phyloP scores from a whole-genome alignment of 1,140 invertebrate species.

The Hypsibius dujardini region DNA sequence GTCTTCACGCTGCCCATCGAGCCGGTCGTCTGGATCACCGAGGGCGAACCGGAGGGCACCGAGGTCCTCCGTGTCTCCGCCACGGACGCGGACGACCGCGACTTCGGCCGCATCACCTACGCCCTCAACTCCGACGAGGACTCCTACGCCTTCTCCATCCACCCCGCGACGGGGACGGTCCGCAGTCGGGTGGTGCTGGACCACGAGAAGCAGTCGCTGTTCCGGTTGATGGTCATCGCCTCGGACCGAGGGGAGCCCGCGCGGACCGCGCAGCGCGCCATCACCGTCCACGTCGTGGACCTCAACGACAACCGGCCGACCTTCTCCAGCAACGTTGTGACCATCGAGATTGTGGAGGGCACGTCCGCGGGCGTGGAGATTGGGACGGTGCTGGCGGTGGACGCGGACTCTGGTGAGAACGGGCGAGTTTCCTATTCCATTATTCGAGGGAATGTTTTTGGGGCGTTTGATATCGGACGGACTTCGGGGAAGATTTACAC shows the following conservation, averaged over 20 bases:
- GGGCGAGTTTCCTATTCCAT: constrained; percentile 67
- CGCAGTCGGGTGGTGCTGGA: constrained; percentile 66
- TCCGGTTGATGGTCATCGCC: constrained; percentile 62
- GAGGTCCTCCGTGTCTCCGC: constrained; percentile 68
- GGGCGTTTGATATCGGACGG: constrained; percentile 69
- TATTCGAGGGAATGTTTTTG: constrained; percentile 59
- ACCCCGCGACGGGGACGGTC: constrained; percentile 64
- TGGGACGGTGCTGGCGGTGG: constrained; percentile 55
- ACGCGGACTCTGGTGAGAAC: constrained; percentile 53
- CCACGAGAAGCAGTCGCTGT: constrained; percentile 70
- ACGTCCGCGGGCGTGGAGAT: constrained; percentile 53
- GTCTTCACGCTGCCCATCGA: constrained; percentile 68
- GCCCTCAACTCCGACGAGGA: constrained; percentile 64
- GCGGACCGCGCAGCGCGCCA: constrained; percentile 53
- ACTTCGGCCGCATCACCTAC: constrained; percentile 71
- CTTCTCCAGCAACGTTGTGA: constrained; percentile 66
- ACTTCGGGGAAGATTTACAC: constrained; percentile 64
- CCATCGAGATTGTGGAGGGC: constrained; percentile 39
- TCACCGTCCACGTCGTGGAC: constrained; percentile 69
- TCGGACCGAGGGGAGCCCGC: constrained; percentile 64
- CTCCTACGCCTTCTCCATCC: constrained; percentile 61
- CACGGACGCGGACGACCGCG: constrained; percentile 62
- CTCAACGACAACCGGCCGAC: constrained; percentile 74
- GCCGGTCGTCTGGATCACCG: constrained; percentile 63
- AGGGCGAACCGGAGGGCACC: constrained; percentile 63